These are phyloP conservation scores for Lycopodina hypogea DNA, from an alignment of 37 sponge, comb jelly and placozoan genomes.

Conservation along the genomic window DNA sequence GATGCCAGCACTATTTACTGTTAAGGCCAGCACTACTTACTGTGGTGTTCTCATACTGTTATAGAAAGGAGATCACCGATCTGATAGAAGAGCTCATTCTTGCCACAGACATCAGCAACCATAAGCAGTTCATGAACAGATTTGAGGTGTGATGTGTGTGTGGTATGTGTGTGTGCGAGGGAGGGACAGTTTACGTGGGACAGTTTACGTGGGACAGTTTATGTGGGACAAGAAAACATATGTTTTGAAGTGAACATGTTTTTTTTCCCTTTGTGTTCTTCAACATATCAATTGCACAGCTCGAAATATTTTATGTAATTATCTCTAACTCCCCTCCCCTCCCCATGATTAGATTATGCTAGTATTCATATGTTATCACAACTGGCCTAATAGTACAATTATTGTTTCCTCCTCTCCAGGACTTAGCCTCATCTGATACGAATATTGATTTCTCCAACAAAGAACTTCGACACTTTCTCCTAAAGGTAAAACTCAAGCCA, in stretches of 20 bases:
- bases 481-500: constrained; percentile 30
- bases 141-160: constrained; percentile 45
- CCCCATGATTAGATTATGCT: too few relatives aligned
- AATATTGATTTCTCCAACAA: constrained; percentile 19
- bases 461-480: constrained; percentile 18
- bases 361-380: background rate
- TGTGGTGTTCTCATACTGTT: background rate
- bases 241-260: background rate
- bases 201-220: too few relatives aligned
- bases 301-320: too few relatives aligned
- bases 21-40: background rate
- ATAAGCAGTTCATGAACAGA: constrained; percentile 38
- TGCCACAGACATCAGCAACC: constrained; percentile 67
- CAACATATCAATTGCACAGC: background rate
- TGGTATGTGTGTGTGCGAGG: background rate
- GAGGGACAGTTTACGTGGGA: background rate
- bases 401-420: background rate
- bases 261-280: background rate
- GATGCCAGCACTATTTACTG: background rate
- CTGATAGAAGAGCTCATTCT: constrained; percentile 65
- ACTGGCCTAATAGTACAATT: background rate
- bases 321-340: background rate
- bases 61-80: constrained; percentile 41
- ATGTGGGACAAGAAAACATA: background rate
- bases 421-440: constrained; percentile 4